Evolutionary conservation across 2,113 vertebrate species (phyloP).

Genomic region (Heterotis niloticus): DNA sequence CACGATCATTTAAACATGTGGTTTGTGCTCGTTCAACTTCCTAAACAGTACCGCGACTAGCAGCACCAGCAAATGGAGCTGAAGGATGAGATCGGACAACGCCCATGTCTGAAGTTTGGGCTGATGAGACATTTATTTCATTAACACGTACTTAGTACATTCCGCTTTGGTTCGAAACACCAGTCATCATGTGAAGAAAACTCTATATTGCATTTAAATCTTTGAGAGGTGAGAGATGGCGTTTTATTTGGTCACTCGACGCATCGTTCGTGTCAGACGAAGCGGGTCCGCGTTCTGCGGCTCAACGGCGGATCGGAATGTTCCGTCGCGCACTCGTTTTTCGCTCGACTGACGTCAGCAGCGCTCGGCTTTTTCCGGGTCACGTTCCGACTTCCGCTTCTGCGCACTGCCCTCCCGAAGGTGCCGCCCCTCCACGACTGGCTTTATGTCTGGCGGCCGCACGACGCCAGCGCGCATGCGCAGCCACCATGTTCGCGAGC

Average conservation of each 20-base stretch:
- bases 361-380: constrained; percentile 66
- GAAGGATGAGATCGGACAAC: not conserved
- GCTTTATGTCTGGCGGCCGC: constrained; percentile 80
- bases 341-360: not conserved
- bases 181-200: not conserved
- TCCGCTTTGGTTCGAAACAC: too few relatives aligned
- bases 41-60: not conserved
- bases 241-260: too few relatives aligned
- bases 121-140: not conserved
- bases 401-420: constrained; percentile 36
- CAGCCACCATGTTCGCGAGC: constrained; percentile 41
- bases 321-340: constrained; percentile 32
- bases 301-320: not conserved
- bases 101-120: constrained; percentile 10
- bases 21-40: not conserved
- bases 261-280: not conserved
- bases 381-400: constrained; percentile 40
- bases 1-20: too few relatives aligned
- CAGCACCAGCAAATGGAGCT: not conserved
- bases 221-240: not conserved
- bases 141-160: too few relatives aligned
- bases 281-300: not conserved
- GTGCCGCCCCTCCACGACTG: constrained; percentile 59
- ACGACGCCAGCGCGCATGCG: constrained; percentile 46
- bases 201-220: not conserved